Evolutionary conservation across 2,888 invertebrate species (phyloP).

Genomic region (Sipha maydis): DNA sequence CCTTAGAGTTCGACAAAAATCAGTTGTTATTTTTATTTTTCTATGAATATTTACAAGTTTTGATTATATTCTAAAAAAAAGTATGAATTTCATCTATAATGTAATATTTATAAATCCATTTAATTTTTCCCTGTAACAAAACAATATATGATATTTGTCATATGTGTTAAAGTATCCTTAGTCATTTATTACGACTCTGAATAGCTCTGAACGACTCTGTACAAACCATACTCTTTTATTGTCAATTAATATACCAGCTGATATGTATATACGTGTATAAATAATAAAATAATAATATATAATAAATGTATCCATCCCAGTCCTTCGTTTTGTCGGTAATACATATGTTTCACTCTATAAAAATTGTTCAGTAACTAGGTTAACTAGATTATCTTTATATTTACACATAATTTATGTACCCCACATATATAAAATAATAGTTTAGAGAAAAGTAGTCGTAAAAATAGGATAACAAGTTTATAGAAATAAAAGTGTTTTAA

Average conservation of each 20-base stretch:
- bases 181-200: too few relatives aligned
- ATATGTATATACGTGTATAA: too few relatives aligned
- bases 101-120: too few relatives aligned
- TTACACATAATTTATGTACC: conserved; percentile 23
- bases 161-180: too few relatives aligned
- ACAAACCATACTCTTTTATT: too few relatives aligned
- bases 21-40: not conserved
- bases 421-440: conserved; percentile 1
- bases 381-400: conserved; percentile 5
- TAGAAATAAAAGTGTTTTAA: conserved; percentile 20
- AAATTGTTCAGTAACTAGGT: conserved; percentile 14
- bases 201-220: too few relatives aligned
- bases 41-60: not conserved
- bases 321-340: not conserved
- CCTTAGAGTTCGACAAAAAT: not conserved
- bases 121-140: too few relatives aligned
- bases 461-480: conserved; percentile 27
- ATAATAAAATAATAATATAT: too few relatives aligned
- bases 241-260: too few relatives aligned
- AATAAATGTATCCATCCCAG: not conserved
- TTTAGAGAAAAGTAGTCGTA: not conserved
- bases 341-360: not conserved
- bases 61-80: not conserved
- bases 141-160: too few relatives aligned
- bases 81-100: too few relatives aligned